These are phyloP conservation scores for Neostethus bicornis DNA, from an alignment of 2,797 vertebrate species.

Conservation along the genomic window DNA sequence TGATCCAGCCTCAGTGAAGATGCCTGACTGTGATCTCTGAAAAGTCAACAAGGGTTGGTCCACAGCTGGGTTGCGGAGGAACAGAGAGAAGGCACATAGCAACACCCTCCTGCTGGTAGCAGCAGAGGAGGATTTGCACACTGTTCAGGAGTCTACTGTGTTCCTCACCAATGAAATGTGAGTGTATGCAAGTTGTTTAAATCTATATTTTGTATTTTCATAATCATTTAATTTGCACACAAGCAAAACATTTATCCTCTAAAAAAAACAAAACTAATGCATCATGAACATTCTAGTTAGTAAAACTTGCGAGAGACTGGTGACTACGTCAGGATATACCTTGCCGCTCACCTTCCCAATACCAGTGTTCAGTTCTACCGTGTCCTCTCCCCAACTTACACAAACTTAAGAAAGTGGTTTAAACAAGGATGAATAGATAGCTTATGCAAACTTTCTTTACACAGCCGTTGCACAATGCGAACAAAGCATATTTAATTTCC, in stretches of 20 bases:
- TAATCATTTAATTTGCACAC: conserved; percentile 20
- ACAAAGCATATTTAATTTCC: conserved; percentile 60
- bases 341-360: too few relatives aligned
- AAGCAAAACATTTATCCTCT: too few relatives aligned
- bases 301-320: too few relatives aligned
- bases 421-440: too few relatives aligned
- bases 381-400: background rate
- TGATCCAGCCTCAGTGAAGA: conserved; percentile 64
- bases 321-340: too few relatives aligned
- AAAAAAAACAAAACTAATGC: too few relatives aligned
- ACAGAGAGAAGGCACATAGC: conserved; percentile 75
- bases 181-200: conserved; percentile 33
- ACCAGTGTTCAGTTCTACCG: too few relatives aligned
- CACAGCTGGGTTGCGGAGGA: conserved; percentile 75
- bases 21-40: conserved; percentile 80
- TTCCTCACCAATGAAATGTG: conserved; percentile 27
- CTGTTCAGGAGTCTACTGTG: conserved; percentile 42
- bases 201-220: conserved; percentile 10
- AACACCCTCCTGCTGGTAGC: conserved; percentile 77
- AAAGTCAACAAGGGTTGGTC: conserved; percentile 81
- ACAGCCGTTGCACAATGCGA: conserved; percentile 44
- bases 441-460: background rate
- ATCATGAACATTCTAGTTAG: too few relatives aligned
- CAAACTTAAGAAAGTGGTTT: too few relatives aligned
- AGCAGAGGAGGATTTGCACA: conserved; percentile 45